A percentile compares a stretch with the other conserved stretches of the same genome.
Evolutionary conservation across 2,797 vertebrate species (phyloP).

Genomic region (Alca torda): DNA sequence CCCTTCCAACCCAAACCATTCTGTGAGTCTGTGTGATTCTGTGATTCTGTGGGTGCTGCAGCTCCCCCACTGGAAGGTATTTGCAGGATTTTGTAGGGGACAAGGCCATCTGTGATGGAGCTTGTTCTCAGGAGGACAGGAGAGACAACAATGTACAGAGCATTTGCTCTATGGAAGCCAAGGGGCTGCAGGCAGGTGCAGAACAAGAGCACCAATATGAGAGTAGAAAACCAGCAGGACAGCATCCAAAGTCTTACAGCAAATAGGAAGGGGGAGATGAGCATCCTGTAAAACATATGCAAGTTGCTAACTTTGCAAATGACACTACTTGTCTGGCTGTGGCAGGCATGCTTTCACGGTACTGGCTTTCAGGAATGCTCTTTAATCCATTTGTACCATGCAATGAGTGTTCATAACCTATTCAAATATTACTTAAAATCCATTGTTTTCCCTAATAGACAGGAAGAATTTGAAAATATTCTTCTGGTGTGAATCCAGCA

Average conservation of each 20-base stretch:
- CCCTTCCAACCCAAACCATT: no score
- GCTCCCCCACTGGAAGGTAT: neutral
- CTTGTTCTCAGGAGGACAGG: neutral
- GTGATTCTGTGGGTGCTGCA: neutral
- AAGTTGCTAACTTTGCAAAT: neutral
- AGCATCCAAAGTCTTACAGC: neutral
- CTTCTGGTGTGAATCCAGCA: neutral
- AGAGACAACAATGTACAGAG: neutral
- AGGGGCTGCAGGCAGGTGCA: neutral
- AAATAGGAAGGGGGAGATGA: neutral
- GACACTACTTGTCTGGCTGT: neutral
- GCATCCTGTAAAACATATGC: neutral
- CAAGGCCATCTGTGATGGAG: neutral
- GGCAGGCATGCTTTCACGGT: neutral
- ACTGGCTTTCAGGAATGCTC: neutral
- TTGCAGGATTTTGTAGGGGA: neutral
- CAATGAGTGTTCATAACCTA: neutral
- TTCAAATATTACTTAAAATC: neutral
- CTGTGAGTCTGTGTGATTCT: no score
- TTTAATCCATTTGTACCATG: neutral
- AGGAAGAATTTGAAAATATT: neutral
- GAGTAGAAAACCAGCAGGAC: neutral
- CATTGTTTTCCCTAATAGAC: neutral
- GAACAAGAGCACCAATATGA: neutral
- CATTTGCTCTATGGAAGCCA: neutral